Evolutionary conservation across 2,888 invertebrate genomes (phyloP), one percentile per base, ranked within the genome.

Genomic region (Toxonevra muliebris): DNA sequence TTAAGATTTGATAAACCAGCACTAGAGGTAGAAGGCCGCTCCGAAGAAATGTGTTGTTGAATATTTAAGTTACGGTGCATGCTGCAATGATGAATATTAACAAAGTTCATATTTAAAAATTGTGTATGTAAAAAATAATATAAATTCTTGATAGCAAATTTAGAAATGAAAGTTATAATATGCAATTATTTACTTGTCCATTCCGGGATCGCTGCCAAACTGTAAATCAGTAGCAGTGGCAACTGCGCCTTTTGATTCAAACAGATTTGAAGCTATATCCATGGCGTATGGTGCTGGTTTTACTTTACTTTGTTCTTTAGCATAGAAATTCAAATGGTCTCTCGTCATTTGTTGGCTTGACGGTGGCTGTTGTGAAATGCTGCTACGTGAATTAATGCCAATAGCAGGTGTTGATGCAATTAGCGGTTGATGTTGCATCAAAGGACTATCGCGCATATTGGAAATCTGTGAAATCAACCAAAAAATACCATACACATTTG

Each of bases 21-120:
- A 68, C 61, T 74, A 54, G 62, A 65, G 61, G 74, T 65, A 17
- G 65, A 58, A 55, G 48, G 50, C n/a, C 65, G 69, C 12, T 71
- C 71, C n/a, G 55, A 59, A 55, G 57, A 64, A 13, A 60, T 30
- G 7, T 30, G 30, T 30, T 30, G 30, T 30, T 30, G 30, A 30
- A 84, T 80, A 72, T 83, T 83, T 62, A 84, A 71, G 54, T 76
- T 79, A 42, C 83, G 82, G 11, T 84, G 79, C 30, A 80, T 79
- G 69, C 84, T 85, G 52, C 48, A 58, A 15, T 4, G 30, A 48
- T 10, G 11, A 48, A 48, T n/a, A 48, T 48, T 9, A 48, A 48
- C n/a, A n/a, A 11, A 57, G 58, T 43, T 50, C 17, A 2, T 53
- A n/a, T 54, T 15, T 4, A 54, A n/a, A 40, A 41, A 54, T 19